phyloP scores from a whole-genome alignment of 2,113 vertebrate genomes.

The Clinocottus analis region DNA sequence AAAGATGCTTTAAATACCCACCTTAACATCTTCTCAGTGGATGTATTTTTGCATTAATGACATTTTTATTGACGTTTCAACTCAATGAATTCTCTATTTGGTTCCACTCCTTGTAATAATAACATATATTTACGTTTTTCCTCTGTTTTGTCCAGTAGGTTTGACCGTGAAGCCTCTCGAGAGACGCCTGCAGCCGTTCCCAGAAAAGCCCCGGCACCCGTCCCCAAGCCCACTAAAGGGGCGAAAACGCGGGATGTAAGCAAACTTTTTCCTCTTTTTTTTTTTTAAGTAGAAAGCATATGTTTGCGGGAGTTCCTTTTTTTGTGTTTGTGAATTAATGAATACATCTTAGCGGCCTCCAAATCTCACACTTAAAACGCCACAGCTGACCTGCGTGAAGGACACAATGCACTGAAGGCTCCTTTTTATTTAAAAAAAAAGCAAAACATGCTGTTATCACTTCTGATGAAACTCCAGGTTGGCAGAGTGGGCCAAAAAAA shows the following conservation, averaged over 20 bases:
- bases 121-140: neutral
- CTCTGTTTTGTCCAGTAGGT: slow-evolving; percentile 68
- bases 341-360: slow-evolving; percentile 8
- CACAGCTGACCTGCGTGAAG: slow-evolving; percentile 8
- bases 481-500: slow-evolving; percentile 93
- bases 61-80: neutral
- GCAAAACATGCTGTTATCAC: slow-evolving; percentile 77
- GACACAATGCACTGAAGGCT: slow-evolving; percentile 12
- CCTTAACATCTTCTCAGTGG: neutral
- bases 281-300: neutral
- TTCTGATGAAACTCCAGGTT: slow-evolving; percentile 85
- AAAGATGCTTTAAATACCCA: neutral
- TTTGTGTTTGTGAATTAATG: slow-evolving; percentile 35
- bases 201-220: slow-evolving; percentile 78
- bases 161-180: slow-evolving; percentile 78
- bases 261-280: too few relatives aligned
- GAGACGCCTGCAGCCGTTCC: slow-evolving; percentile 68
- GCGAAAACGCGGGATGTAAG: slow-evolving; percentile 81
- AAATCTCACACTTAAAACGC: neutral
- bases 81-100: neutral
- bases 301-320: slow-evolving; percentile 33
- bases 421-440: too few relatives aligned
- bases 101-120: neutral
- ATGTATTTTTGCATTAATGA: neutral
- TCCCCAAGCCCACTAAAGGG: slow-evolving; percentile 78